A percentile compares a stretch with the other conserved stretches of the same genome.
phyloP scores from a whole-genome alignment of 1,140 invertebrate genomes.

The Plutomurus gul region DNA sequence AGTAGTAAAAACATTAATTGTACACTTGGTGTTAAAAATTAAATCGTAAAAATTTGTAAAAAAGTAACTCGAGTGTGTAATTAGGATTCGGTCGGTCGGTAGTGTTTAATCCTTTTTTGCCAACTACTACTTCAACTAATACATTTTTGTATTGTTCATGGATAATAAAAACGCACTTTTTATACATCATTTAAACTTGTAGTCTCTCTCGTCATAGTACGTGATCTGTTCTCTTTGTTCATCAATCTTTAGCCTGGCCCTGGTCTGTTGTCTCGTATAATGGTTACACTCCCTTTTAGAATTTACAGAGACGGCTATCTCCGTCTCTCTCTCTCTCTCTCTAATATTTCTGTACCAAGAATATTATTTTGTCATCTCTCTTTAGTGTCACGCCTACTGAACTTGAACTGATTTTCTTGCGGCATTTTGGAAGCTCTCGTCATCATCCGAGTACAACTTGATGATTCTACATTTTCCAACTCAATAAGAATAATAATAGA shows the following conservation, averaged over 20 bases:
- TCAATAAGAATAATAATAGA: too few relatives aligned
- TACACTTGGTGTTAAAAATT: too few relatives aligned
- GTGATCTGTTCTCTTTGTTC: neutral
- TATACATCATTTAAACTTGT: neutral
- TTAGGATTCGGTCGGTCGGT: neutral
- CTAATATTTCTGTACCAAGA: too few relatives aligned
- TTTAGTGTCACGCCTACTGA: neutral
- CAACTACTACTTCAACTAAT: constrained; percentile 3
- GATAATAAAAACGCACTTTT: constrained; percentile 2
- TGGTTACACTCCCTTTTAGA: neutral
- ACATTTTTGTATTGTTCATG: constrained; percentile 2
- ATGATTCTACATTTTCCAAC: neutral
- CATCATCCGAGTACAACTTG: too few relatives aligned
- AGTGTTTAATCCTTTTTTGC: neutral
- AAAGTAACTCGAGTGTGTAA: too few relatives aligned
- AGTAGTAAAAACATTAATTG: too few relatives aligned
- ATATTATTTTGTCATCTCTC: too few relatives aligned
- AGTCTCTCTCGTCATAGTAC: too few relatives aligned
- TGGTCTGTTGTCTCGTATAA: neutral
- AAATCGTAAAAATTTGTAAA: too few relatives aligned
- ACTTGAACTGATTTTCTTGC: constrained; percentile 5
- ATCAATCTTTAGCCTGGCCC: neutral
- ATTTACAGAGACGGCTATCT: too few relatives aligned
- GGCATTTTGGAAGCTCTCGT: too few relatives aligned
- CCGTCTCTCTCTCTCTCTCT: too few relatives aligned